These are phyloP conservation scores for Sipha flava DNA, from an alignment of 1,140 invertebrate species.

Conservation along the genomic window DNA sequence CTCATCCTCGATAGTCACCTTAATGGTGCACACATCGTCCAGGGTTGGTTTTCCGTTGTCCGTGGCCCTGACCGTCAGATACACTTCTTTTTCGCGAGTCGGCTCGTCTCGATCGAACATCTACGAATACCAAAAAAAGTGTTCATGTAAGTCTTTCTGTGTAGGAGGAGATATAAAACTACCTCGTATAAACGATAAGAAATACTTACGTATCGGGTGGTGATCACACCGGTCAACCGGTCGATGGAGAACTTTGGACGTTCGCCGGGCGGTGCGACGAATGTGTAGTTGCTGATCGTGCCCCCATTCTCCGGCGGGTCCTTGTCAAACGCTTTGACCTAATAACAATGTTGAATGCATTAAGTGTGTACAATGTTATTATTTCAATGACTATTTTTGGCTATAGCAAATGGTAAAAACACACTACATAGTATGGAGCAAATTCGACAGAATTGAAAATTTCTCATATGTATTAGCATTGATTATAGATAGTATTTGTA, in stretches of 20 bases:
- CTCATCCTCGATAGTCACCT: constrained; percentile 74
- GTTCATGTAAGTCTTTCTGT: too few relatives aligned
- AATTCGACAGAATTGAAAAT: too few relatives aligned
- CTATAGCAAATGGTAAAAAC: too few relatives aligned
- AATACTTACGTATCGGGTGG: constrained; percentile 54
- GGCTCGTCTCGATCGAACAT: constrained; percentile 79
- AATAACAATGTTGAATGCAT: too few relatives aligned
- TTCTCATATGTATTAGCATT: too few relatives aligned
- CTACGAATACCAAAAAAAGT: too few relatives aligned
- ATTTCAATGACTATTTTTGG: too few relatives aligned
- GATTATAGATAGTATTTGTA: too few relatives aligned
- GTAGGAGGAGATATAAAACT: too few relatives aligned
- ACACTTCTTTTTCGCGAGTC: constrained; percentile 70
- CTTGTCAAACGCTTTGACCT: constrained; percentile 51
- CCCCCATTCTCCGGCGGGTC: constrained; percentile 66
- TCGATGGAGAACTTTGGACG: constrained; percentile 70
- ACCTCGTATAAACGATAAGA: too few relatives aligned
- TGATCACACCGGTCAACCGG: constrained; percentile 61
- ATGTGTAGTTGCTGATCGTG: constrained; percentile 64
- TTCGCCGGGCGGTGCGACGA: constrained; percentile 64
- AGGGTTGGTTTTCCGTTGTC: constrained; percentile 76
- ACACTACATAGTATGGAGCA: too few relatives aligned
- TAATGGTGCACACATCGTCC: constrained; percentile 79
- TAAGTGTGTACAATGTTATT: too few relatives aligned
- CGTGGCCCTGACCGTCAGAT: constrained; percentile 66